Evolutionary conservation across 2,113 vertebrate species (phyloP), one percentile per base, ranked within the genome.

Genomic region (Gnathonemus echidnorhynchus): DNA sequence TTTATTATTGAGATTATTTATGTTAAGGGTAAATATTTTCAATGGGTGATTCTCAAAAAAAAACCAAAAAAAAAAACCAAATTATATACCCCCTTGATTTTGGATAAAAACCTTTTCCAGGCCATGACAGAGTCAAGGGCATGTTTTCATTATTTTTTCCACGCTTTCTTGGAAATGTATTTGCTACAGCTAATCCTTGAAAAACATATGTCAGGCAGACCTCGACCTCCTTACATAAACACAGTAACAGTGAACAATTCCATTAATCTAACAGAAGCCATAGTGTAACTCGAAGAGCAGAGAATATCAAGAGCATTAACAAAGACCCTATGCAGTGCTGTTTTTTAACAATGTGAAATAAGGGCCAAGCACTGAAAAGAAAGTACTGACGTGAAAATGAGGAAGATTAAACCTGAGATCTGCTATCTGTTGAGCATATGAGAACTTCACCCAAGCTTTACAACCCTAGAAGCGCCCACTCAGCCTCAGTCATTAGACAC

Each of bases 261-360:
- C 80, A 48, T 58, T 19, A 86, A n/a, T 62, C 88, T 74, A 56
- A 52, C 77, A 21, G 24, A 46, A 85, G 77, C 24, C 45, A 89
- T n/a, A 86, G n/a, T 89, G 35, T n/a, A 89, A 56, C 88, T 46
- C 21, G 1, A 89, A 80, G 62, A 86, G 27, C 80, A 89, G 10
- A 27, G 52, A 62, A 62, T 77, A 89, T 15, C 52, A n/a, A 50
- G 21, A 62, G 27, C 11, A 4, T 62, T 31, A 58, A 5, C 2
- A 62, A 24, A 46, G 87, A 45, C 48, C 84, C 24, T 11, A 48
- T 52, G 13, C 24, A 48, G 80, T 27, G 13, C n/a, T 89, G 62
- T 89, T 89, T 48, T 89, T 89, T 48, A 66, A 62, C 39, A 62
- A 27, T 58, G 80, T 58, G 89, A 85, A 62, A 80, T 84, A 42